A percentile compares a stretch with the other conserved stretches of the same genome.
These are phyloP conservation scores for Antechinus stuartii DNA, from an alignment of 2,113 vertebrate genomes.

Conservation along the genomic window DNA sequence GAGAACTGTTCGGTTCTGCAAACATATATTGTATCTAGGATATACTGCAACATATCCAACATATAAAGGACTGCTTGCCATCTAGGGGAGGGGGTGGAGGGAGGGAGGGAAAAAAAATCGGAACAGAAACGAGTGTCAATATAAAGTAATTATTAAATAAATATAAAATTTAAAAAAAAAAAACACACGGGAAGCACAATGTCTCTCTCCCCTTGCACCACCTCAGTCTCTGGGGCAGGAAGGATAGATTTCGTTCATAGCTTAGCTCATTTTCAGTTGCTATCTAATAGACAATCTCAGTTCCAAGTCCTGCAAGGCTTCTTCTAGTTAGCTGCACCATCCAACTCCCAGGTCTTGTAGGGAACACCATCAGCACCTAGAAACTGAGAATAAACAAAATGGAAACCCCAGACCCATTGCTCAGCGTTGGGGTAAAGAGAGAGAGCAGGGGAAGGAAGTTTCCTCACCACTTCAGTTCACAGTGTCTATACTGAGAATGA, in stretches of 20 bases:
- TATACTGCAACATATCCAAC: too few relatives aligned
- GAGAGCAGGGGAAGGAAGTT: neutral
- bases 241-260: neutral
- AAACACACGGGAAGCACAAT: neutral
- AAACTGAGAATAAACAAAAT: neutral
- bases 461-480: too few relatives aligned
- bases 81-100: too few relatives aligned
- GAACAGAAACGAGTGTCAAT: too few relatives aligned
- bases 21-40: too few relatives aligned
- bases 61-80: too few relatives aligned
- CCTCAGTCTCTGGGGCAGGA: neutral
- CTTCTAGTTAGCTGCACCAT: neutral
- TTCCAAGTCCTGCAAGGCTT: neutral
- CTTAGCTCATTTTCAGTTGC: neutral
- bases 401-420: neutral
- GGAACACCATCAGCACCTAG: neutral
- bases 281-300: neutral
- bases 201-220: neutral
- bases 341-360: neutral
- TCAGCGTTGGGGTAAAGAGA: neutral
- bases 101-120: too few relatives aligned
- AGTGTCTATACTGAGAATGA: neutral
- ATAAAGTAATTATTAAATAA: too few relatives aligned
- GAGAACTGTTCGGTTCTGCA: too few relatives aligned
- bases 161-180: too few relatives aligned